Evolutionary conservation across 2,113 vertebrate species (phyloP).

Genomic region (Glaucomys volans): DNA sequence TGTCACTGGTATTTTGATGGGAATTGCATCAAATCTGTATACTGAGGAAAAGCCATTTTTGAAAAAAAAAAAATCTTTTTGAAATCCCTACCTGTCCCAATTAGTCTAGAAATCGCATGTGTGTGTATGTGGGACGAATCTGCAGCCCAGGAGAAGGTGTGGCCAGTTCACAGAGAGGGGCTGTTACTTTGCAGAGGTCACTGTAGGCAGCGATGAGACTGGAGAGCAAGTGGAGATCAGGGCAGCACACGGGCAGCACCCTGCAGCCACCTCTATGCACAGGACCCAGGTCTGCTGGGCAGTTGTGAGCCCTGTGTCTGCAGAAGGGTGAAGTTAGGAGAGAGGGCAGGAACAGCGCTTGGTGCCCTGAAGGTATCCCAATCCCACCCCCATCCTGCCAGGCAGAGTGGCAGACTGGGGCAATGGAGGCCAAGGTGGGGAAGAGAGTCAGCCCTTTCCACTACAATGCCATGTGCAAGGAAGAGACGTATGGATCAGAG

Average conservation of each 20-base stretch:
- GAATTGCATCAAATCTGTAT: too few relatives aligned
- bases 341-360: rapidly evolving
- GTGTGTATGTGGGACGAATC: not conserved
- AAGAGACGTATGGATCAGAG: not conserved
- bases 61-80: not conserved
- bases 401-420: not conserved
- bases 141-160: not conserved
- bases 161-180: not conserved
- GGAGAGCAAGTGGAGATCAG: too few relatives aligned
- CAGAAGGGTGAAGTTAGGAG: not conserved
- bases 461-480: not conserved
- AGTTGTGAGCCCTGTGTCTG: not conserved
- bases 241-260: too few relatives aligned
- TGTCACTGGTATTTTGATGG: too few relatives aligned
- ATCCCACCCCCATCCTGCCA: too few relatives aligned
- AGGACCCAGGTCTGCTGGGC: too few relatives aligned
- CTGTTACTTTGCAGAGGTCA: not conserved
- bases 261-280: not conserved
- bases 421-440: not conserved
- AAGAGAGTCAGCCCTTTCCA: too few relatives aligned
- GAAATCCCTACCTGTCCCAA: not conserved
- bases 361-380: rapidly evolving
- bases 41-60: too few relatives aligned
- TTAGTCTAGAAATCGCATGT: not conserved
- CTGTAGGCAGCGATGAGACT: not conserved